These are phyloP conservation scores for Lumbricus terrestris DNA, from an alignment of 2,888 invertebrate species.

Conservation along the genomic window DNA sequence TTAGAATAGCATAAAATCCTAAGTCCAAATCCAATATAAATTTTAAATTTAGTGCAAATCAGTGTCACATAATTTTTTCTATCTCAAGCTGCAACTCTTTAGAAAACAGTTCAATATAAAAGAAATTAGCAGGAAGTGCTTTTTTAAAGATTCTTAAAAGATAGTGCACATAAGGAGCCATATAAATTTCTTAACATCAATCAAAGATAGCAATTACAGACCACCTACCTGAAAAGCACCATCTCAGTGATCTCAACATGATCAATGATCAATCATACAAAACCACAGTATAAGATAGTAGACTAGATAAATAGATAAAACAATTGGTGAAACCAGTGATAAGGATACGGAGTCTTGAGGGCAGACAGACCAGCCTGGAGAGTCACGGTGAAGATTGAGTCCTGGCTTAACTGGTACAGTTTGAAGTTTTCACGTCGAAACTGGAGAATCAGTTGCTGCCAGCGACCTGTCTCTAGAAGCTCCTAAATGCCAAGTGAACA, in stretches of 20 bases:
- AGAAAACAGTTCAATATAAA: not conserved
- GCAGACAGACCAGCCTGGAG: conserved; percentile 91
- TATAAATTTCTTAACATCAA: no score
- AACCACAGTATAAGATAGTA: not conserved
- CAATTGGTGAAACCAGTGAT: conserved; percentile 7
- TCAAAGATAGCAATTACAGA: no score
- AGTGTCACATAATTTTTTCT: not conserved
- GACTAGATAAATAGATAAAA: not conserved
- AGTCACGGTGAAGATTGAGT: conserved; percentile 86
- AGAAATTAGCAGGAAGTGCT: not conserved
- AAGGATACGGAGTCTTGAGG: conserved; percentile 81
- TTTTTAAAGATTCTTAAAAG: not conserved
- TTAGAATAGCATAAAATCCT: no score
- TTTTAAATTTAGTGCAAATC: no score
- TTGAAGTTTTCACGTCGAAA: conserved; percentile 92
- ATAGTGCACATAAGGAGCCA: not conserved
- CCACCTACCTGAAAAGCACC: no score
- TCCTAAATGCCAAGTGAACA: conserved; percentile 48
- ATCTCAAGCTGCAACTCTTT: not conserved
- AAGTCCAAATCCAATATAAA: no score
- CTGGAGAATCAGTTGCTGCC: conserved; percentile 81
- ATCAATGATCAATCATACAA: no score
- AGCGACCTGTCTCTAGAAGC: conserved; percentile 69
- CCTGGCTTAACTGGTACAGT: conserved; percentile 85
- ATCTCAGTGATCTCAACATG: no score